Conservation (phyloP, 2,113 vertebrate species). For the Chaenogobius annularis region DNA sequence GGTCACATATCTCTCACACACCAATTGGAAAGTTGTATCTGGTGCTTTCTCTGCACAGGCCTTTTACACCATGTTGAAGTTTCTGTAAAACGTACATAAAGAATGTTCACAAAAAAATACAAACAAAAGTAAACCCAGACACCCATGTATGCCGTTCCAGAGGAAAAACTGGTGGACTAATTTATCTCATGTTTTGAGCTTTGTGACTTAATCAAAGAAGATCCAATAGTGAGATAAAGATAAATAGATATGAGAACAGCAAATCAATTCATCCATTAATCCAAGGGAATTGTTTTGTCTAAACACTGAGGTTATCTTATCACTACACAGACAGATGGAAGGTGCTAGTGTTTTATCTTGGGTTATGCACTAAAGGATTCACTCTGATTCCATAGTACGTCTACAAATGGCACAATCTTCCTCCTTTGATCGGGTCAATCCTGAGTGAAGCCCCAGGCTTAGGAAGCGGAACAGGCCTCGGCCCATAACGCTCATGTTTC, state of each 20-base stretch:
- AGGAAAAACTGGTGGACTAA: neutral
- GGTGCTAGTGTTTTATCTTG: constrained; percentile 51
- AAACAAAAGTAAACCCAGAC: neutral
- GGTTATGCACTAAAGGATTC: constrained; percentile 57
- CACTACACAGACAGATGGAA: constrained; percentile 57
- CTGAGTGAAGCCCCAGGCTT: constrained; percentile 63
- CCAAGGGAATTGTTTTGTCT: constrained; percentile 29
- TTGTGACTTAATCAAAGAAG: constrained; percentile 35
- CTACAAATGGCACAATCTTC: constrained; percentile 63
- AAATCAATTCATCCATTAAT: constrained; percentile 43
- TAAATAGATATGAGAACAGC: constrained; percentile 32
- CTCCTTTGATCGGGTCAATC: constrained; percentile 69
- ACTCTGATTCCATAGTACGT: constrained; percentile 61
- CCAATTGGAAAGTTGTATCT: constrained; percentile 28
- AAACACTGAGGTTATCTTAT: constrained; percentile 52
- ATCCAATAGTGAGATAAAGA: constrained; percentile 8
- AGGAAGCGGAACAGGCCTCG: constrained; percentile 61
- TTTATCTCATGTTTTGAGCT: constrained; percentile 50
- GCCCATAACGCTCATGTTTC: constrained; percentile 65
- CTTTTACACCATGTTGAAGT: neutral
- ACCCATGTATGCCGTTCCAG: too few relatives aligned
- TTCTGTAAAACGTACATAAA: neutral
- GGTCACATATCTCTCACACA: constrained; percentile 65
- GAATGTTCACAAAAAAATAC: constrained; percentile 16
- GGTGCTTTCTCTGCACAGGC: constrained; percentile 19